Evolutionary conservation across 2,888 invertebrate genomes (phyloP).

Genomic region (Caenorhabditis japonica): DNA sequence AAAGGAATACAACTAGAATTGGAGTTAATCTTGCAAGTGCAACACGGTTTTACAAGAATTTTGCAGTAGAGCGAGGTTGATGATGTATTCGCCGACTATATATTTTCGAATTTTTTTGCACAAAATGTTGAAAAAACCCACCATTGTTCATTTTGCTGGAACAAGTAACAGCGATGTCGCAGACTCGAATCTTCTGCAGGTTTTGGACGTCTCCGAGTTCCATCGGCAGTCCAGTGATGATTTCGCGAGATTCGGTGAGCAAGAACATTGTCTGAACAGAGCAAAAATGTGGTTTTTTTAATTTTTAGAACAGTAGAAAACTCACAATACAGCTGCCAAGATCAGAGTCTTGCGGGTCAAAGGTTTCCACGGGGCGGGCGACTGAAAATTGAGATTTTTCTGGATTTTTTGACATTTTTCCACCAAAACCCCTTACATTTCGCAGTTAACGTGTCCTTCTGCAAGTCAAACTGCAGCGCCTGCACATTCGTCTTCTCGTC

Average conservation of each 20-base stretch:
- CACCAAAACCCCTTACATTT: constrained; percentile 40
- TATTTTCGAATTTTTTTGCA: too few relatives aligned
- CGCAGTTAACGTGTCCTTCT: constrained; percentile 55
- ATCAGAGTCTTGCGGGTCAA: constrained; percentile 44
- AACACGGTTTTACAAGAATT: too few relatives aligned
- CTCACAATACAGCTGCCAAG: constrained; percentile 50
- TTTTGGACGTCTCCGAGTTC: constrained; percentile 21
- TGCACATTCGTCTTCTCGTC: constrained; percentile 66
- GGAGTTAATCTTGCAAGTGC: too few relatives aligned
- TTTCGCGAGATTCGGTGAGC: constrained; percentile 30
- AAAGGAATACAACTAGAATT: too few relatives aligned
- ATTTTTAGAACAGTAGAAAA: not conserved
- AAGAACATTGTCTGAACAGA: constrained; percentile 54
- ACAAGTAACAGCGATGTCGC: constrained; percentile 55
- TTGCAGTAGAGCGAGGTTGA: too few relatives aligned
- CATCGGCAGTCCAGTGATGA: constrained; percentile 44
- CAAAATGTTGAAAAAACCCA: not conserved
- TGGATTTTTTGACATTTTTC: constrained; percentile 4
- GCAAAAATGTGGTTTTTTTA: too few relatives aligned
- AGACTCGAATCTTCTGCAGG: constrained; percentile 44
- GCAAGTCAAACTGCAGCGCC: constrained; percentile 58
- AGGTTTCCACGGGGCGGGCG: constrained; percentile 43
- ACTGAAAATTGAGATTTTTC: constrained; percentile 32
- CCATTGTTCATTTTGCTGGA: constrained; percentile 39
- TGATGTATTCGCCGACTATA: too few relatives aligned